Evolutionary conservation across 2,113 vertebrate species (phyloP), one percentile per base, ranked within the genome.

Genomic region (Xenotilapia longispinis): DNA sequence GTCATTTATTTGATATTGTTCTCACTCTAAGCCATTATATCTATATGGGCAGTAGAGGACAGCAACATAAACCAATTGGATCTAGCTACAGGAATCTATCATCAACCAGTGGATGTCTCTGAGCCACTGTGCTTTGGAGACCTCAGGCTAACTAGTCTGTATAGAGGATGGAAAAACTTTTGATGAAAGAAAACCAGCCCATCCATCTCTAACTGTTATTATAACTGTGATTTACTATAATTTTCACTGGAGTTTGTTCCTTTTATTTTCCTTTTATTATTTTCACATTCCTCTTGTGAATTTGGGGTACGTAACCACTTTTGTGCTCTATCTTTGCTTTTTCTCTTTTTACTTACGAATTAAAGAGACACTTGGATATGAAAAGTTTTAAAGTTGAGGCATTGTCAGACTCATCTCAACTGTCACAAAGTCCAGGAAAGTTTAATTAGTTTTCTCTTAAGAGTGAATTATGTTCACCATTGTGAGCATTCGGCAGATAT

Each of bases 131-230:
- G 57, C 75, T 86, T 84, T 88, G 51, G 90, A 83, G 65, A 31
- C n/a, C 80, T 54, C 47, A 89, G 51, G 57, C 73, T 84, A 81
- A 88, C 82, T 60, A 51, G n/a, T 51, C 68, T 38, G 57, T 79
- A 53, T 19, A 21, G 31, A 87, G 42, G 79, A 75, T 60, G 85
- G 33, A 63, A 82, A 80, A 90, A 79, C 54, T 19, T n/a, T n/a
- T 63, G 84, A 91, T 89, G 83, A 88, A 68, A 89, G 89, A 49
- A 82, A 85, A 91, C 88, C 38, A 23, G 36, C 84, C 86, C 73
- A 83, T 87, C 63, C 47, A 47, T 91, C 54, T 42, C 38, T 28
- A 73, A 81, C 83, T 55, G 45, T 78, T 89, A 87, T 89, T 54
- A 51, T 23, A 73, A 83, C 85, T 53, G 55, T 63, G 87, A 89